Base-by-base conservation (phyloP, 2,797 vertebrate species). In the Leptodactylus fallax region DNA sequence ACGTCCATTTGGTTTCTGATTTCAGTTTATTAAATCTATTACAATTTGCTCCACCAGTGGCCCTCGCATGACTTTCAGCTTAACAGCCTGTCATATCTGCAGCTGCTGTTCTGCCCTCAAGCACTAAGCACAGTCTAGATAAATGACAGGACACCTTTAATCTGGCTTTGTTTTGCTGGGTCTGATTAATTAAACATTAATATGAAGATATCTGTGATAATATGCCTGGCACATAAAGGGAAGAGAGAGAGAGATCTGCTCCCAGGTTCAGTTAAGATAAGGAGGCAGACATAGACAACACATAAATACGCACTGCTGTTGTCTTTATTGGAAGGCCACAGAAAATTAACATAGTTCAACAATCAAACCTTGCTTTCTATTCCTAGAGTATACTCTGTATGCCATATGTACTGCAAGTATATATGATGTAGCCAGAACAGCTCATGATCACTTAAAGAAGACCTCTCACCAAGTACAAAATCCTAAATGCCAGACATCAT, bases 131-230 rank as follows among this genome's bases (percentile, higher is more conserved):
- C 3, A 11, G 13, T 6, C 23, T 79, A 58, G 7, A 58, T 11
- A 79, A 58, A 60, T 17, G 16, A 60, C 16, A 36, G 78, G 10
- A 36, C 55, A 16, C 60, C 25, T 79, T 58, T 79, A 58, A 56
- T 79, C 23, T 79, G 51, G 11, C 53, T 79, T 79, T 25, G 53
- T 60, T 53, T 79, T 58, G 25, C 27, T 21, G 78, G 9, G 17
- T 36, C 55, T 58, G 16, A 58, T 79, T 36, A 58, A 27, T 79
- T 79, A 58, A 58, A 79, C 78, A 58, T 77, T 51, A 77, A 53
- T 77, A 53, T 23, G 49, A 23, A 53, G 72, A 53, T 60, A 27
- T 60, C 53, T 6, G 10, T 17, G 25, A 53, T 79, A 60, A 79
- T 79, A 60, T 36, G 78, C 25, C 78, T 19, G 9, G 27, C 25